Evolutionary conservation across 1,140 invertebrate species (phyloP).

Genomic region (Cyclargus thomasi): DNA sequence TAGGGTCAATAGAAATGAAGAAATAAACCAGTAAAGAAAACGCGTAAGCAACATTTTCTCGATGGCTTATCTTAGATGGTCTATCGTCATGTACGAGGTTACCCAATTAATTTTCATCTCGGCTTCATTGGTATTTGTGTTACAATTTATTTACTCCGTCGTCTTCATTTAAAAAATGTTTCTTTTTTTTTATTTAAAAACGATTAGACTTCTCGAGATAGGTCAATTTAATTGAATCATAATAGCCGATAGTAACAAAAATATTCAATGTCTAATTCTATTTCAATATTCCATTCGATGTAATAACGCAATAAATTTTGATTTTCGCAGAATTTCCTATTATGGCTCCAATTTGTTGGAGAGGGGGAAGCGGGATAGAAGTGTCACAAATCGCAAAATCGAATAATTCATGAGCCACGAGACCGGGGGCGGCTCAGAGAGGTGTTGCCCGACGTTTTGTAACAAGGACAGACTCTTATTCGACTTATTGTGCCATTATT

Average conservation of each 20-base stretch:
- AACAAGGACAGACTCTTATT: constrained; percentile 44
- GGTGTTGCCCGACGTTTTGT: constrained; percentile 61
- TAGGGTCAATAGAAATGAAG: no score
- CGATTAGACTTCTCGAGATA: no score
- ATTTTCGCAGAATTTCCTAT: constrained; percentile 18
- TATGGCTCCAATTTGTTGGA: constrained; percentile 30
- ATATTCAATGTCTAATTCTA: constrained; percentile 15
- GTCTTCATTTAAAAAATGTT: background rate
- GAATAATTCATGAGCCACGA: constrained; percentile 63
- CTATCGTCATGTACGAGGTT: background rate
- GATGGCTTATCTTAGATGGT: no score
- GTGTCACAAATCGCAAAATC: constrained; percentile 54
- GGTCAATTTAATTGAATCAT: background rate
- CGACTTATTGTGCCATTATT: constrained; percentile 63
- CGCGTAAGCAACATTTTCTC: no score
- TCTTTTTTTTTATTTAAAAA: no score
- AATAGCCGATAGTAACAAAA: background rate
- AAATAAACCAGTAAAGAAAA: no score
- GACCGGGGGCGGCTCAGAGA: constrained; percentile 41
- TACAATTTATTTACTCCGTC: background rate
- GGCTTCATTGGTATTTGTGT: background rate
- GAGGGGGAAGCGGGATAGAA: constrained; percentile 30
- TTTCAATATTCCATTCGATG: constrained; percentile 20
- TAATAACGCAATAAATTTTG: constrained; percentile 20
- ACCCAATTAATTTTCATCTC: background rate